Percentiles rank a stretch among this genome's conserved stretches.
Evolutionary conservation across 23 tunicate species (phyloP).

Genomic region (Aplidium turbinatum): DNA sequence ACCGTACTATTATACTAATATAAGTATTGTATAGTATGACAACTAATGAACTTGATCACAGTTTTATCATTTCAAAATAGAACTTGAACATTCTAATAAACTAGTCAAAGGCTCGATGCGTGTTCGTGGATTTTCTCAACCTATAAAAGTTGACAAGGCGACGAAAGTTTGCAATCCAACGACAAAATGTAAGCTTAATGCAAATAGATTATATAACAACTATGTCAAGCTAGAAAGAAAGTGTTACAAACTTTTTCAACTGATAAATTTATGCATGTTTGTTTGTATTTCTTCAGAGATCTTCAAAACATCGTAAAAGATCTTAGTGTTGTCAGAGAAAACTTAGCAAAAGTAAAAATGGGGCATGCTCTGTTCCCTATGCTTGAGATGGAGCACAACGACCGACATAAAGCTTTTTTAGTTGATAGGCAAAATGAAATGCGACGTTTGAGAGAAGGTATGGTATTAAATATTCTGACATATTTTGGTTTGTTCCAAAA

Average conservation of each 20-base stretch:
- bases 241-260: neutral
- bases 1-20: no score
- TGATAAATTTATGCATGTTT: neutral
- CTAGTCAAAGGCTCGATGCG: neutral
- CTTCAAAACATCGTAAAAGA: slow-evolving; percentile 52
- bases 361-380: slow-evolving; percentile 71
- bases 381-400: slow-evolving; percentile 37
- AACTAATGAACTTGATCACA: no score
- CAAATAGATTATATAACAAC: neutral
- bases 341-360: slow-evolving; percentile 55
- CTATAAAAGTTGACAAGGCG: no score
- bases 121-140: no score
- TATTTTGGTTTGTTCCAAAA: no score
- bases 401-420: slow-evolving; percentile 18
- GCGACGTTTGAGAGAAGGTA: slow-evolving; percentile 15
- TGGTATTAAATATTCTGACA: no score
- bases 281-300: slow-evolving; percentile 31
- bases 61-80: no score
- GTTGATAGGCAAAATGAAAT: slow-evolving; percentile 34
- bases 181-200: neutral
- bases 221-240: neutral
- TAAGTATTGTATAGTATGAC: no score
- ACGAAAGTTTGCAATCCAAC: neutral
- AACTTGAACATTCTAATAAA: neutral
- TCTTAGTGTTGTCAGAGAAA: slow-evolving; percentile 18